Evolutionary conservation across 2,113 vertebrate genomes (phyloP).

Genomic region (Centropristis striata): DNA sequence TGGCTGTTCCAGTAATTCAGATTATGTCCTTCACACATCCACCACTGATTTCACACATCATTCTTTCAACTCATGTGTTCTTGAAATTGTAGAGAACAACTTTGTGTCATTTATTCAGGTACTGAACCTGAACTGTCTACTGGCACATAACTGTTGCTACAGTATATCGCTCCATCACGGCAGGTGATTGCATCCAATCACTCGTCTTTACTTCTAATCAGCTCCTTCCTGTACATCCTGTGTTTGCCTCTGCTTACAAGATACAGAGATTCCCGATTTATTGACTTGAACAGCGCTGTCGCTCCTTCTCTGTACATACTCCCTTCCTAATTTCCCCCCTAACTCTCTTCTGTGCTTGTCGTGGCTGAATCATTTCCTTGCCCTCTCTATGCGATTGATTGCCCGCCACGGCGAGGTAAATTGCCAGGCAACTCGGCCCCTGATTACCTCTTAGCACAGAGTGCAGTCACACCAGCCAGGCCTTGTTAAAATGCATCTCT

Average conservation of each 20-base stretch:
- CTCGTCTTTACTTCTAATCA: conserved; percentile 51
- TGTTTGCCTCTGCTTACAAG: conserved; percentile 49
- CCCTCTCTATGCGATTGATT: conserved; percentile 86
- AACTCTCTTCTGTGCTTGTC: conserved; percentile 72
- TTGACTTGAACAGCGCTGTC: conserved; percentile 67
- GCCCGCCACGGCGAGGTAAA: conserved; percentile 85
- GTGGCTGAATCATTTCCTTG: conserved; percentile 86
- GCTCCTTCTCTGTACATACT: conserved; percentile 64
- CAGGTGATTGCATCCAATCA: conserved; percentile 68
- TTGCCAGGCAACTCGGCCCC: conserved; percentile 83
- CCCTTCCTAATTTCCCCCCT: conserved; percentile 70
- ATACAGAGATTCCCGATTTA: conserved; percentile 67
- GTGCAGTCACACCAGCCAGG: conserved; percentile 79
- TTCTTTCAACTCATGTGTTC: conserved; percentile 21
- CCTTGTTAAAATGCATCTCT: conserved; percentile 85
- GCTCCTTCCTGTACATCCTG: conserved; percentile 51
- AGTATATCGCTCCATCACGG: conserved; percentile 42
- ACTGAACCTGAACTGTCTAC: conserved; percentile 18
- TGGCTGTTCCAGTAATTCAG: conserved; percentile 6
- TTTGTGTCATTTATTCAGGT: conserved; percentile 23
- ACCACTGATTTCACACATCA: conserved; percentile 29
- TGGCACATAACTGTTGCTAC: conserved; percentile 44
- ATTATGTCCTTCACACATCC: conserved; percentile 22
- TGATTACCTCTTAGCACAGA: conserved; percentile 88
- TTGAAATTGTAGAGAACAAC: conserved; percentile 41